These are phyloP conservation scores for Mohoua ochrocephala DNA, from an alignment of 2,113 vertebrate species.

Conservation along the genomic window DNA sequence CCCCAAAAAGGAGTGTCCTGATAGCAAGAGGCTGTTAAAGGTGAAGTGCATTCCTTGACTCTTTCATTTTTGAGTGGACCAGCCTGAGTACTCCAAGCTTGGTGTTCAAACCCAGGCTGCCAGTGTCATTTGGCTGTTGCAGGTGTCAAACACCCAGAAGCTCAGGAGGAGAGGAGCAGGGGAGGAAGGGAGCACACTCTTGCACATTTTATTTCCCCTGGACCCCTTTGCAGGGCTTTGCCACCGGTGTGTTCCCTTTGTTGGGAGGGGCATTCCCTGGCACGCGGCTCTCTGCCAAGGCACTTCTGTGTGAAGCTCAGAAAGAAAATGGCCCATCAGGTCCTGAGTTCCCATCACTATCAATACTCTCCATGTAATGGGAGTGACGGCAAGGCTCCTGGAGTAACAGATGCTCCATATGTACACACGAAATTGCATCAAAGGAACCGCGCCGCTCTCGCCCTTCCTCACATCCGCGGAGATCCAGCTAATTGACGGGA, in stretches of 20 bases:
- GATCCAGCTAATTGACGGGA: slow-evolving; percentile 60
- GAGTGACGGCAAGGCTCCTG: slow-evolving; percentile 33
- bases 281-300: not conserved
- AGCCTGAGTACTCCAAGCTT: not conserved
- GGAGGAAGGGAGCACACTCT: not conserved
- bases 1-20: not conserved
- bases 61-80: not conserved
- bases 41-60: not conserved
- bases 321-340: slow-evolving; percentile 55
- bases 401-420: slow-evolving; percentile 54
- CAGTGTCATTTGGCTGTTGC: not conserved
- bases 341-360: slow-evolving; percentile 8
- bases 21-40: not conserved
- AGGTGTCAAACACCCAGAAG: not conserved
- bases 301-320: not conserved
- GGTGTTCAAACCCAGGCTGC: not conserved
- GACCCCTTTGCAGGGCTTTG: not conserved
- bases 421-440: slow-evolving; percentile 37
- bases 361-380: slow-evolving; percentile 22
- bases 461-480: slow-evolving; percentile 42
- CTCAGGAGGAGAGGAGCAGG: not conserved
- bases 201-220: not conserved
- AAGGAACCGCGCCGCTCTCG: not conserved
- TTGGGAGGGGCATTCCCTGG: not conserved
- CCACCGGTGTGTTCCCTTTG: not conserved